Evolutionary conservation across 2,113 vertebrate species (phyloP), one percentile per base, ranked within the genome.

Genomic region (Pelobates fuscus): DNA sequence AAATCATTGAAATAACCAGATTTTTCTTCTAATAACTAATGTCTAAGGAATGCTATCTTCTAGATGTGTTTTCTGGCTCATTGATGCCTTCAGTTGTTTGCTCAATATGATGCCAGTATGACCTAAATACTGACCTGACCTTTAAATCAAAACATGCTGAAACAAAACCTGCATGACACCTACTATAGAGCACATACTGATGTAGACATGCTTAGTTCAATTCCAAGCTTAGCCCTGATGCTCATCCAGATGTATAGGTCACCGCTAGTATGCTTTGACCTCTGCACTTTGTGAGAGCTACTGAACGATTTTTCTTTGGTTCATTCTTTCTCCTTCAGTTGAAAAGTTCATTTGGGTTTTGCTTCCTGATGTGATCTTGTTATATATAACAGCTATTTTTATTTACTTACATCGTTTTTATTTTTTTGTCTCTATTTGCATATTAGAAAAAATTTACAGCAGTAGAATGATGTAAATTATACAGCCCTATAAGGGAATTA

Each of bases 181-280:
- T 72, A 24, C 59, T 20, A 29, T 54, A 52, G 44, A 58, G 59
- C 30, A 43, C 59, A 72, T 54, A 64, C 61, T 72, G 60, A 24
- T 54, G 70, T 26, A 72, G 63, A 14, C 70, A 64, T 64, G 60
- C 70, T 25, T 72, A 63, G 46, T 72, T 71, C 43, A 63, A 32
- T 63, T 55, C n/a, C 11, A 17, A 55, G 20, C 21, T 55, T 20
- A 55, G 52, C 6, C n/a, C n/a, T 41, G 25, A 17, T 63, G 44
- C 59, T 72, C 70, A 72, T 72, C 70, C 70, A 72, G 70, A 72
- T 72, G 70, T 72, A 43, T 30, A 72, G 70, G 70, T 72, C 70
- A 72, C 15, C 14, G 29, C 26, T 21, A 72, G 32, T 63, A 72
- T 26, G 44, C 59, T 52, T 7, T 63, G 59, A 72, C 70, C 70